A percentile compares a stretch with the other conserved stretches of the same genome.
Evolutionary conservation across 2,888 invertebrate genomes (phyloP).

Genomic region (Cantharis rufa): DNA sequence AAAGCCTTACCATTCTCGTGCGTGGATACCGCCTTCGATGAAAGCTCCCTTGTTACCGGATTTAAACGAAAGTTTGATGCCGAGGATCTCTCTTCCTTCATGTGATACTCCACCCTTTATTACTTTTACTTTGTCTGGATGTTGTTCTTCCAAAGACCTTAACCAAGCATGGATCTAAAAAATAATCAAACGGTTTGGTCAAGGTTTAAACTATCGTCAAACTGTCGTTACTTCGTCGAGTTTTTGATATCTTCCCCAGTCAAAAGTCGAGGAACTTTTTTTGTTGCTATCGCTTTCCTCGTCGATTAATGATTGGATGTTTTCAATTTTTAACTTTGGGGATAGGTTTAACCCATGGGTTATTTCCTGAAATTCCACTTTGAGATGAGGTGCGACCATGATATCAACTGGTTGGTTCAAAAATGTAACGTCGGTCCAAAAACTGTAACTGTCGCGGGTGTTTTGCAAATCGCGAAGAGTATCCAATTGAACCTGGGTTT

Average conservation of each 20-base stretch:
- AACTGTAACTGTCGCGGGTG: conserved; percentile 33
- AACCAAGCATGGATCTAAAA: conserved; percentile 64
- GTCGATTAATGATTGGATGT: conserved; percentile 59
- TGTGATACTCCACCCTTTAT: conserved; percentile 62
- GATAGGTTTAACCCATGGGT: conserved; percentile 53
- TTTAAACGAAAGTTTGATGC: conserved; percentile 57
- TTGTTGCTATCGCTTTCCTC: conserved; percentile 35
- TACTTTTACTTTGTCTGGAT: conserved; percentile 58
- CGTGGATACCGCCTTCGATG: conserved; percentile 63
- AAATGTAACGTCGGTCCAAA: conserved; percentile 54
- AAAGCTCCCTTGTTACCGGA: conserved; percentile 61
- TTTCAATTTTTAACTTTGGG: conserved; percentile 57
- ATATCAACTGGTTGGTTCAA: conserved; percentile 57
- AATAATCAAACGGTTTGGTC: background rate
- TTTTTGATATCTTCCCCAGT: conserved; percentile 65
- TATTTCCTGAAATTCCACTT: conserved; percentile 54
- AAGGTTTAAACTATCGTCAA: background rate
- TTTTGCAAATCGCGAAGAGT: conserved; percentile 3
- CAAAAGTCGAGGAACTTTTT: conserved; percentile 52
- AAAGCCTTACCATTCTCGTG: conserved; percentile 47
- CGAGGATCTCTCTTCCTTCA: conserved; percentile 64
- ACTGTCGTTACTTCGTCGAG: conserved; percentile 55
- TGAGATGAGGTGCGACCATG: conserved; percentile 64
- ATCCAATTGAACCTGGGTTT: conserved; percentile 22
- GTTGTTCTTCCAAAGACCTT: conserved; percentile 53